phyloP scores from a whole-genome alignment of 2,797 vertebrate species.

The Muraenolepis orangiensis region DNA sequence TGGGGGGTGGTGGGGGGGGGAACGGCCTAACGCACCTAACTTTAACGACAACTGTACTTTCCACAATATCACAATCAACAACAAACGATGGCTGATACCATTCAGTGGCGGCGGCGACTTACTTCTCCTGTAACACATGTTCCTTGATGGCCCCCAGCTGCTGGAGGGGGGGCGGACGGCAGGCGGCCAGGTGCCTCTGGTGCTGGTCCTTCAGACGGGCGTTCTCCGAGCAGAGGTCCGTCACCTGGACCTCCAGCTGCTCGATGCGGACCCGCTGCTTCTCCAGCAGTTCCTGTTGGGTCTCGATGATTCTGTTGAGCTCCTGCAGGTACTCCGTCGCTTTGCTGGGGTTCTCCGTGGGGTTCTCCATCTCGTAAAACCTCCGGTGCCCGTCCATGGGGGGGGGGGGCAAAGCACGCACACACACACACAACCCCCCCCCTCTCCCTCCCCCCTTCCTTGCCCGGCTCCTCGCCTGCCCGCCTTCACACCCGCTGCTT shows the following conservation, averaged over 20 bases:
- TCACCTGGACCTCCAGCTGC: conserved; percentile 91
- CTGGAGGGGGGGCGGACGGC: conserved; percentile 65
- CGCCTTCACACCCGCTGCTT: too few relatives aligned
- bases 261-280: conserved; percentile 88
- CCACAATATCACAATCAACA: too few relatives aligned
- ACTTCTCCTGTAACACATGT: conserved; percentile 81
- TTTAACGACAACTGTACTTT: too few relatives aligned
- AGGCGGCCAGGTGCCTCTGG: conserved; percentile 87
- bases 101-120: conserved; percentile 59
- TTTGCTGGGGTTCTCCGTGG: conserved; percentile 83
- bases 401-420: too few relatives aligned
- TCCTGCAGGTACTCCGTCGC: conserved; percentile 90
- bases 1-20: too few relatives aligned
- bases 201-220: conserved; percentile 86
- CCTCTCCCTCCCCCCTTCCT: background rate
- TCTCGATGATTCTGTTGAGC: conserved; percentile 93
- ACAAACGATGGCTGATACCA: too few relatives aligned
- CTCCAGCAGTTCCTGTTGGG: conserved; percentile 91
- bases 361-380: conserved; percentile 79
- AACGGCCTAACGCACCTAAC: too few relatives aligned
- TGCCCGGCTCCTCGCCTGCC: background rate
- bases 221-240: conserved; percentile 85
- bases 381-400: conserved; percentile 67
- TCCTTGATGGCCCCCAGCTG: conserved; percentile 78
- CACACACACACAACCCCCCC: background rate